Conservation (phyloP, 2,888 invertebrate genomes). For the Torymus aiolomorphi region DNA sequence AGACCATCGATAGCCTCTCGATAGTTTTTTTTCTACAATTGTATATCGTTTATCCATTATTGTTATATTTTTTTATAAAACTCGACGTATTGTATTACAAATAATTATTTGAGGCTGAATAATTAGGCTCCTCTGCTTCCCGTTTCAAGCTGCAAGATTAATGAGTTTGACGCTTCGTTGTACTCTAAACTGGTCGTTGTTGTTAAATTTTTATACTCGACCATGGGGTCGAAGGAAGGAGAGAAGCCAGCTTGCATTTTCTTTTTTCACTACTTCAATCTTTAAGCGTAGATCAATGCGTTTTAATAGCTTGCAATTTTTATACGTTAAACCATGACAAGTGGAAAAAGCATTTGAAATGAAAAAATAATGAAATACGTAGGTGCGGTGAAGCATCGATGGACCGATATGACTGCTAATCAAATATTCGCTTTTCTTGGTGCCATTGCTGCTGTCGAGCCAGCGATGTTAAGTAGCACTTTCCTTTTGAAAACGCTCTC, state of each 20-base stretch:
- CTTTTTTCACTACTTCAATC: conserved; percentile 38
- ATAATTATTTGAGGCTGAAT: conserved; percentile 39
- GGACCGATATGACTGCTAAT: conserved; percentile 15
- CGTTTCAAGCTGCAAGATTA: conserved; percentile 1
- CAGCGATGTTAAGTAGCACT: neutral
- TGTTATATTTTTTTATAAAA: conserved; percentile 52
- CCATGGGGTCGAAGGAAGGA: conserved; percentile 13
- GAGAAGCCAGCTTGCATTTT: conserved; percentile 30
- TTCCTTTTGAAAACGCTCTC: conserved; percentile 22
- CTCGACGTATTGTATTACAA: conserved; percentile 30
- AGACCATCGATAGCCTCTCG: conserved; percentile 45
- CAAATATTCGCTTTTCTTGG: conserved; percentile 23
- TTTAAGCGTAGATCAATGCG: conserved; percentile 43
- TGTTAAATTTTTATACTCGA: conserved; percentile 46
- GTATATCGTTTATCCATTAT: conserved; percentile 22
- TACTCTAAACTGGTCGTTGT: conserved; percentile 27
- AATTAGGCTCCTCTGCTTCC: conserved; percentile 17
- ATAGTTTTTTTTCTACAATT: conserved; percentile 32
- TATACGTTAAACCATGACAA: conserved; percentile 45
- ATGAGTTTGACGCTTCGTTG: conserved; percentile 8
- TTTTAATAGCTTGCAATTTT: conserved; percentile 33
- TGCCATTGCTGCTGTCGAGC: conserved; percentile 25
- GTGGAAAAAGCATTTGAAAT: conserved; percentile 17
- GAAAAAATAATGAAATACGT: conserved; percentile 9
- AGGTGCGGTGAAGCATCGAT: conserved; percentile 31